Evolutionary conservation across 2,888 invertebrate genomes (phyloP), one percentile per base, ranked within the genome.

Genomic region (Papilio protenor): DNA sequence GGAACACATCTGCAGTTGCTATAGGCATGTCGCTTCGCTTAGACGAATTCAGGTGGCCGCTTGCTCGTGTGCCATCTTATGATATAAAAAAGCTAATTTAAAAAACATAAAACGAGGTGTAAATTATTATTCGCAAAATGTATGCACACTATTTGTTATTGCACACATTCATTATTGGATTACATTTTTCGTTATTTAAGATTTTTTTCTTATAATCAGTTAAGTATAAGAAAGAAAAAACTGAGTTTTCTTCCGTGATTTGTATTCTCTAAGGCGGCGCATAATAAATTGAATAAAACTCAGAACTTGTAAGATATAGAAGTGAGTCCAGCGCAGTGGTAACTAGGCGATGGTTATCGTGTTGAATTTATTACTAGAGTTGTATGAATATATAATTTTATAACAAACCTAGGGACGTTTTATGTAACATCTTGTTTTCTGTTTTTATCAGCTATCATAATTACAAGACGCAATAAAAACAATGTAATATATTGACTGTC

Each of bases 271-370:
- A 33, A 76, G 52, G 66, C 52, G 75, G 49, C 64, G 76, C 59
- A 76, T 76, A 76, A 76, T 64, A 76, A 76, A 76, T 76, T 72
- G 72, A 72, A 72, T 59, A 61, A 76, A 49, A 64, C 33, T 69
- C 72, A 72, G 52, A 72, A 72, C 21, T 76, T 64, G 21, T 27
- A 64, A 76, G 64, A 76, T 72, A 64, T 52, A 64, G 61, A 71
- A 64, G 71, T 72, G 72, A 59, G 76, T 59, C 71, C 71, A 47
- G 76, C 40, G 27, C 71, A 47, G 61, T 27, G 21, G 72, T 52
- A 64, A 76, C 61, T 52, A 59, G n/a, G n/a, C 23, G 72, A 76
- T 61, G 52, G 76, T 72, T 76, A 72, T 76, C 72, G 49, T 27
- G 5, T 16, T 64, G 72, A 72, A 72, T 49, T 66, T 72, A 76